A percentile compares a stretch with the other conserved stretches of the same genome.
phyloP scores from a whole-genome alignment of 2,888 invertebrate genomes.

The Tethea ocularis region DNA sequence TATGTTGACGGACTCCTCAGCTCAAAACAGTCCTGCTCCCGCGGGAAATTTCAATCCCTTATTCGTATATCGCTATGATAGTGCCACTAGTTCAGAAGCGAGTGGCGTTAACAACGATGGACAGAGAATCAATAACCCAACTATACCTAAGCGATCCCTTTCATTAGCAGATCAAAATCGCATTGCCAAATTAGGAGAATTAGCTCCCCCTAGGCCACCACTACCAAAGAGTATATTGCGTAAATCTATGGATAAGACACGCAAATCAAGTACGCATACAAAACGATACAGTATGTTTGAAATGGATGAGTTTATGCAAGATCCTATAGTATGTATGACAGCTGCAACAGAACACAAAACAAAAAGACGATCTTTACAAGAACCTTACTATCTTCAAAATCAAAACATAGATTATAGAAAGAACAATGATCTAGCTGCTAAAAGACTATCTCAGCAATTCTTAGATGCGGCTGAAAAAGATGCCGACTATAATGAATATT shows the following conservation, averaged over 20 bases:
- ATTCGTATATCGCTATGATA: constrained; percentile 93
- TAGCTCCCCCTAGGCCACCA: constrained; percentile 88
- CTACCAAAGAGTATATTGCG: constrained; percentile 89
- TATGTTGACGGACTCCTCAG: constrained; percentile 89
- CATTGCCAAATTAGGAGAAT: constrained; percentile 72
- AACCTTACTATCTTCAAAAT: constrained; percentile 86
- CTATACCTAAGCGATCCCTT: constrained; percentile 87
- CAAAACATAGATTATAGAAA: constrained; percentile 78
- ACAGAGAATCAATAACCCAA: constrained; percentile 74
- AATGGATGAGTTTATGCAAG: constrained; percentile 84
- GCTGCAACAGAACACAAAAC: constrained; percentile 78
- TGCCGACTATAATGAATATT: constrained; percentile 80
- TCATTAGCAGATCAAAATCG: constrained; percentile 83
- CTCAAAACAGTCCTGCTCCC: constrained; percentile 87
- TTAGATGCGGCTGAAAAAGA: constrained; percentile 81
- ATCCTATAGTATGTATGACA: constrained; percentile 72
- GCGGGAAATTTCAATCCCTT: constrained; percentile 86
- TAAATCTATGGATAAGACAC: constrained; percentile 84
- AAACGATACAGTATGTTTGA: constrained; percentile 93
- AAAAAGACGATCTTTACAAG: constrained; percentile 90
- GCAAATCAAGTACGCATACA: constrained; percentile 76
- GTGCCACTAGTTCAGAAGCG: constrained; percentile 88
- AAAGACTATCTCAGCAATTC: constrained; percentile 79
- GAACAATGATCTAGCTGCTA: constrained; percentile 81
- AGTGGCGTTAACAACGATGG: constrained; percentile 85